Evolutionary conservation across 2,797 vertebrate species (phyloP).

Genomic region (Bryconaethiops microstoma): DNA sequence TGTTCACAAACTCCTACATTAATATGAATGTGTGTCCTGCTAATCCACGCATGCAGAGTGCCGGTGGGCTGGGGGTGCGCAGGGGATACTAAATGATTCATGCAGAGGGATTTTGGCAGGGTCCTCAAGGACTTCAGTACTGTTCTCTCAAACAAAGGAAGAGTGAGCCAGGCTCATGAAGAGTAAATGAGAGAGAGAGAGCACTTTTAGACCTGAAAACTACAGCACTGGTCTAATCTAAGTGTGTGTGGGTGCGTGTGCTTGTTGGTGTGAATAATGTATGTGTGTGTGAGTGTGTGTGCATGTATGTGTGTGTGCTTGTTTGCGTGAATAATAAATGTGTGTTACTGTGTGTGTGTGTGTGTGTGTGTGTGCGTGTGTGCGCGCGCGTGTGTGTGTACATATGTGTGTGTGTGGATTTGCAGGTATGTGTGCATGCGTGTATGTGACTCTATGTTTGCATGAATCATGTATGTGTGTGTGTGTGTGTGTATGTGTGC

Average conservation of each 20-base stretch:
- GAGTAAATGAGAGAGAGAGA: neutral
- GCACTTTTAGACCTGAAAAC: constrained; percentile 9
- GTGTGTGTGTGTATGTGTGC: neutral
- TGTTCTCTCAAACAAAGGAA: constrained; percentile 13
- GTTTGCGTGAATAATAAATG: neutral
- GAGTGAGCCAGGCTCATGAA: constrained; percentile 43
- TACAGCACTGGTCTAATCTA: constrained; percentile 38
- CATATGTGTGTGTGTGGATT: neutral
- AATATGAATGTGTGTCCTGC: constrained; percentile 1
- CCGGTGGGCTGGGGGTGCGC: neutral
- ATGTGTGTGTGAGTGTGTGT: neutral
- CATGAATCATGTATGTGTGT: neutral
- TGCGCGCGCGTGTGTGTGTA: neutral
- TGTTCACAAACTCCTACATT: neutral
- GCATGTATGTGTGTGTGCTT: neutral
- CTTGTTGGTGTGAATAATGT: constrained; percentile 7
- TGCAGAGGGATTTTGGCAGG: constrained; percentile 28
- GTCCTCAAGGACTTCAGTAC: constrained; percentile 23
- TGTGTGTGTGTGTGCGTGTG: neutral
- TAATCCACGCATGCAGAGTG: constrained; percentile 9
- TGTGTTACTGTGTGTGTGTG: constrained; percentile 8
- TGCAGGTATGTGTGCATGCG: constrained; percentile 1
- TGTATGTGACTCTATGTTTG: constrained; percentile 42
- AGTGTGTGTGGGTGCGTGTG: constrained; percentile 44
- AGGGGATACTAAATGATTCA: constrained; percentile 42